Evolutionary conservation across 2,797 vertebrate genomes (phyloP).

Genomic region (Thunnus albacares): DNA sequence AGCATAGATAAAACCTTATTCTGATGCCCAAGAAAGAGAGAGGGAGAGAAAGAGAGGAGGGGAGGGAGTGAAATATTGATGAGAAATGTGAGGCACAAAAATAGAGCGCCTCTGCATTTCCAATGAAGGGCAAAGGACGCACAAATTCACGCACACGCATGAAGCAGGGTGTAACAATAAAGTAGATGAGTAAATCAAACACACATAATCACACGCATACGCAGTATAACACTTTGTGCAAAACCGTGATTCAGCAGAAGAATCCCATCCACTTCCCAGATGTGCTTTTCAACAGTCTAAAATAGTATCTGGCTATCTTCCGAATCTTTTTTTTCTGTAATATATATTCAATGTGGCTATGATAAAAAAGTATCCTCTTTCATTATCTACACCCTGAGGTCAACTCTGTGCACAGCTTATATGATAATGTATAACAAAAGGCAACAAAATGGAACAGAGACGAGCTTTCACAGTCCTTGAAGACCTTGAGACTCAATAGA

Average conservation of each 20-base stretch:
- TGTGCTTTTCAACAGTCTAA: constrained; percentile 49
- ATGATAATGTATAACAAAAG: not conserved
- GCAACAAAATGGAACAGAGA: constrained; percentile 11
- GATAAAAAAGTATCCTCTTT: constrained; percentile 23
- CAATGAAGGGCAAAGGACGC: constrained; percentile 67
- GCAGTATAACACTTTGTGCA: constrained; percentile 37
- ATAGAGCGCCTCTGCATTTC: constrained; percentile 72
- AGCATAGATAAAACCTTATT: constrained; percentile 81
- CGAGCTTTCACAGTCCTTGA: not conserved
- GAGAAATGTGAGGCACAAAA: constrained; percentile 75
- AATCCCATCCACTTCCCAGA: constrained; percentile 46
- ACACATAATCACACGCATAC: constrained; percentile 27
- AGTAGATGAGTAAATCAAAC: constrained; percentile 51
- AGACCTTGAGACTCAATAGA: constrained; percentile 7
- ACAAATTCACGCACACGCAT: constrained; percentile 3
- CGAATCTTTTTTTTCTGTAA: constrained; percentile 27
- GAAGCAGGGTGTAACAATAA: constrained; percentile 36
- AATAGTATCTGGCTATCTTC: constrained; percentile 53
- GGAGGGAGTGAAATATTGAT: constrained; percentile 79
- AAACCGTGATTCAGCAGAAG: constrained; percentile 69
- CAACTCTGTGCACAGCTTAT: not conserved
- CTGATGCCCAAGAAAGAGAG: constrained; percentile 55
- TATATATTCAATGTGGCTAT: constrained; percentile 31
- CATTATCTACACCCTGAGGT: constrained; percentile 39
- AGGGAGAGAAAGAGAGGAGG: constrained; percentile 34